A percentile compares a stretch with the other conserved stretches of the same genome.
Conservation (phyloP, 1,140 invertebrate genomes). For the Archivesica marissinica region DNA sequence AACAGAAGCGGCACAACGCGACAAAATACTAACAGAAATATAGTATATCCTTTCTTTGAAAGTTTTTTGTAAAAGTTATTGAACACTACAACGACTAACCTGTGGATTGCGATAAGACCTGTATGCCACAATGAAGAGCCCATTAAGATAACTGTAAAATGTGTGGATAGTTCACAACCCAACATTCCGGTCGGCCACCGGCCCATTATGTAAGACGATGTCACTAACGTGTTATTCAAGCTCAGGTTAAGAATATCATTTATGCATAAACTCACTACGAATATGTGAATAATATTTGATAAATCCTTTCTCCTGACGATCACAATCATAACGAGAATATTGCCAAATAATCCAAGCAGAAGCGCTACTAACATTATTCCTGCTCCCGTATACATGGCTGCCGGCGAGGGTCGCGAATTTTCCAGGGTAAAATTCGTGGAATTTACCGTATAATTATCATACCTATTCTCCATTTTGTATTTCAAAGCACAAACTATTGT, state of each 20-base stretch:
- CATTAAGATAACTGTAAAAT: constrained; percentile 81
- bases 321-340: constrained; percentile 76
- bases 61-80: constrained; percentile 82
- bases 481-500: neutral
- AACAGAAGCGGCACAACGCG: constrained; percentile 80
- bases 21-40: constrained; percentile 79
- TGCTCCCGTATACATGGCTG: constrained; percentile 75
- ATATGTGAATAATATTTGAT: constrained; percentile 82
- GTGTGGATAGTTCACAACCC: constrained; percentile 80
- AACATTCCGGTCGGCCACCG: constrained; percentile 77
- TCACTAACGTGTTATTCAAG: constrained; percentile 82
- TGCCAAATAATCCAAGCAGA: constrained; percentile 77
- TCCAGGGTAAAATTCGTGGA: constrained; percentile 2
- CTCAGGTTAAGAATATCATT: constrained; percentile 83
- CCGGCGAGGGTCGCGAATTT: constrained; percentile 65
- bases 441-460: neutral
- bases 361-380: constrained; percentile 77
- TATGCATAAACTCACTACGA: constrained; percentile 82
- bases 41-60: constrained; percentile 80
- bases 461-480: neutral
- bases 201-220: constrained; percentile 80
- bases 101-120: constrained; percentile 82
- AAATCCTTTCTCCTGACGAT: constrained; percentile 75
- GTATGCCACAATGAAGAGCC: constrained; percentile 83
- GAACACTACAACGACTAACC: constrained; percentile 82